These are phyloP conservation scores for Thymallus thymallus DNA, from an alignment of 2,113 vertebrate species.

Conservation along the genomic window DNA sequence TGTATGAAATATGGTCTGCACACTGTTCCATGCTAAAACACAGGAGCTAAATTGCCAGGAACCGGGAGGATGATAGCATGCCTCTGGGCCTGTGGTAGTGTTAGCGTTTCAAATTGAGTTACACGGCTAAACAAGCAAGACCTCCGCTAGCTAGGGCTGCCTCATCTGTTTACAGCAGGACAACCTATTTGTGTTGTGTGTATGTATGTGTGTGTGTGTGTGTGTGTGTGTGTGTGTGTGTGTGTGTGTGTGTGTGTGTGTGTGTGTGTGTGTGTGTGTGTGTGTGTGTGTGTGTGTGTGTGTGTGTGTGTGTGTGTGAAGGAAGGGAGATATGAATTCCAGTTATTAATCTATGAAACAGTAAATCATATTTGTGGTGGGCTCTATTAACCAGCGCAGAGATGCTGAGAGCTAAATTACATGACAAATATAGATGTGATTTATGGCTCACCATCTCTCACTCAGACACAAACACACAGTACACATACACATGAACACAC, in stretches of 20 bases:
- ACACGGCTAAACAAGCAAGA: constrained; percentile 68
- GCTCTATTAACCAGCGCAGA: constrained; percentile 56
- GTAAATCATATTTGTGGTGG: constrained; percentile 57
- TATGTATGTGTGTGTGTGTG: constrained; percentile 6
- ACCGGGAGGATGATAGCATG: constrained; percentile 51
- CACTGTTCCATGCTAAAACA: constrained; percentile 47
- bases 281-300: neutral
- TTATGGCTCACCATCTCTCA: constrained; percentile 57
- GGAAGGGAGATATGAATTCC: constrained; percentile 5
- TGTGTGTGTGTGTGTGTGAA: constrained; percentile 3
- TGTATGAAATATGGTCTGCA: constrained; percentile 63
- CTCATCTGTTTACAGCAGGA: constrained; percentile 56
- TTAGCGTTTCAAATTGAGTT: constrained; percentile 77
- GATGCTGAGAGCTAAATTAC: constrained; percentile 61
- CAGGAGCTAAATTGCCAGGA: constrained; percentile 57
- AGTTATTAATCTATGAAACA: constrained; percentile 57
- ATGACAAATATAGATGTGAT: constrained; percentile 70
- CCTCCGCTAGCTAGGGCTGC: constrained; percentile 33
- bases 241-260: too few relatives aligned
- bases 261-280: neutral
- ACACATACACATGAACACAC: too few relatives aligned
- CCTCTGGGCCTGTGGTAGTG: constrained; percentile 58
- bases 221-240: too few relatives aligned
- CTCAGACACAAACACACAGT: neutral
- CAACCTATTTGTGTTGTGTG: constrained; percentile 47